A percentile compares a stretch with the other conserved stretches of the same genome.
Evolutionary conservation across 53 echinoderm and acorn worm genomes (phyloP).

Genomic region (Echinometra lucunter): DNA sequence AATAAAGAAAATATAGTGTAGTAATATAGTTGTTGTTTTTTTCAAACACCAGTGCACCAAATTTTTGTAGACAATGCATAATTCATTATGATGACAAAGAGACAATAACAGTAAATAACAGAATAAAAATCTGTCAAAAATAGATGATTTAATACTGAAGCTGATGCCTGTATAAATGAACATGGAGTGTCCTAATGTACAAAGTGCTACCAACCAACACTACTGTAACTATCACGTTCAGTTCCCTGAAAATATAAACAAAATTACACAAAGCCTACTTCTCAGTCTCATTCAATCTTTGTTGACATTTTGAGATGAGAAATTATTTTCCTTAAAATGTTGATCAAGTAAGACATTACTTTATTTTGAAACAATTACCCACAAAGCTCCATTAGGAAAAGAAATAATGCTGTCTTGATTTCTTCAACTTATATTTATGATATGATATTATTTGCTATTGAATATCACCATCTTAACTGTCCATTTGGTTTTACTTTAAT

Average conservation of each 20-base stretch:
- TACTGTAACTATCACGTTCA: neutral
- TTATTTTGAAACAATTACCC: neutral
- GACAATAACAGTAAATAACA: conserved; percentile 7
- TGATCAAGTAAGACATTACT: neutral
- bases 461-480: neutral
- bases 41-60: neutral
- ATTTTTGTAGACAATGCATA: neutral
- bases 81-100: neutral
- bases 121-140: conserved; percentile 35
- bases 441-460: neutral
- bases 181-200: neutral
- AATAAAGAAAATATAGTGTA: conserved; percentile 1
- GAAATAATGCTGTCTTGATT: neutral
- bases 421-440: neutral
- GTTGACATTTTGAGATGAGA: neutral
- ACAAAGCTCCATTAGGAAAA: neutral
- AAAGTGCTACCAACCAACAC: neutral
- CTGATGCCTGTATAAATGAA: conserved; percentile 31
- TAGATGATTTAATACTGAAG: conserved; percentile 51
- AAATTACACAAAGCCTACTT: neutral
- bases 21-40: neutral
- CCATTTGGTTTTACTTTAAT: neutral
- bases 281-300: neutral
- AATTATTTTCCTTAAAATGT: neutral
- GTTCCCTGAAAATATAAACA: conserved; percentile 2